phyloP scores from a whole-genome alignment of 2,797 vertebrate genomes.

The Gouania willdenowi region DNA sequence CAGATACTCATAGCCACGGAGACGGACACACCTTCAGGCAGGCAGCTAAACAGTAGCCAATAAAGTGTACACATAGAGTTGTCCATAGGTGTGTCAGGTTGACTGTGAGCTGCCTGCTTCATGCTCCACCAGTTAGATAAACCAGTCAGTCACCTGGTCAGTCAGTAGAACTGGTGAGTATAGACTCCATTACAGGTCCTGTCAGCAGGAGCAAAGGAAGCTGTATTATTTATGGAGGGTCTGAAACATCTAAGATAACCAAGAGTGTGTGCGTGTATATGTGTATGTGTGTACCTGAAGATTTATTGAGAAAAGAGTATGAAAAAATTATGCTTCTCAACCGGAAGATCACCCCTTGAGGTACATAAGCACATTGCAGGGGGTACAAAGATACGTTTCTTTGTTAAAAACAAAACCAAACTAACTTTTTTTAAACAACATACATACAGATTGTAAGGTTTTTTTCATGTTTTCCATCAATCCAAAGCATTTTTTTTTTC shows the following conservation, averaged over 20 bases:
- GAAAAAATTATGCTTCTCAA: no score
- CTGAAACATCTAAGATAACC: constrained; percentile 19
- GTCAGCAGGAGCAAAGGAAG: constrained; percentile 36
- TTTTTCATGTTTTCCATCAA: no score
- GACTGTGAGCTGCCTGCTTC: constrained; percentile 31
- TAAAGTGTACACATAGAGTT: constrained; percentile 4
- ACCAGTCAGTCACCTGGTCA: constrained; percentile 47
- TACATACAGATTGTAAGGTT: no score
- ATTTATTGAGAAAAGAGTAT: constrained; percentile 4
- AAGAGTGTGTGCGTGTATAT: background rate
- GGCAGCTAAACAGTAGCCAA: no score
- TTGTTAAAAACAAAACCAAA: no score
- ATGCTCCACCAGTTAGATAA: constrained; percentile 41
- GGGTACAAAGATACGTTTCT: no score
- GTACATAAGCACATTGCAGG: no score
- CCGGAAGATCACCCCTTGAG: no score
- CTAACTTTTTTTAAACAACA: no score
- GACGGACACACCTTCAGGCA: constrained; percentile 1
- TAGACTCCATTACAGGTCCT: constrained; percentile 55
- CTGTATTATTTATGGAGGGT: constrained; percentile 43
- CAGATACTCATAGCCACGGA: constrained; percentile 7
- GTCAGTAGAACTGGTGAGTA: constrained; percentile 45
- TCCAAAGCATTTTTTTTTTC: no score
- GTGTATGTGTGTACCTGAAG: background rate
- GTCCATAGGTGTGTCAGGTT: constrained; percentile 35